Conservation (phyloP, 2,797 vertebrate species). For the Cryptoblepharus egeriae region DNA sequence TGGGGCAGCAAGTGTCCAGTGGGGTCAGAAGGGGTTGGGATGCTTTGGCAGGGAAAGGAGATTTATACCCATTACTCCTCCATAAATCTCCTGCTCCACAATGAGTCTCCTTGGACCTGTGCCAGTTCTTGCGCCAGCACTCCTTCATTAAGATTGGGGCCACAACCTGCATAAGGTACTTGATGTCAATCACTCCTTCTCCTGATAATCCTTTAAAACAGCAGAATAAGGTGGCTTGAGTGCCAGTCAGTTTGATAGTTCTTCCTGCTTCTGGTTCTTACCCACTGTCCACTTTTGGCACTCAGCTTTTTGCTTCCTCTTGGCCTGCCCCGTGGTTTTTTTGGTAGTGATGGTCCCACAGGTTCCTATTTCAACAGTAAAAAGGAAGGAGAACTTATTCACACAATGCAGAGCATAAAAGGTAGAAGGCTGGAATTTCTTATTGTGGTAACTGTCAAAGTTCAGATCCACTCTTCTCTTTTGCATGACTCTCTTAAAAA, state of each 20-base stretch:
- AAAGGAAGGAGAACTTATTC: background rate
- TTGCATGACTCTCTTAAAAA: background rate
- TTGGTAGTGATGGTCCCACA: slow-evolving; percentile 34
- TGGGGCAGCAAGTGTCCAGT: too few relatives aligned
- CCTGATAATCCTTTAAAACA: background rate
- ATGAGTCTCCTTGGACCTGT: too few relatives aligned
- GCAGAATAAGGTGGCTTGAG: background rate
- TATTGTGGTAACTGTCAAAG: background rate
- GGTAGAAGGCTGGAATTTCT: background rate
- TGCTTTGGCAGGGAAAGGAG: too few relatives aligned
- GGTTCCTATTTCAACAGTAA: slow-evolving; percentile 44
- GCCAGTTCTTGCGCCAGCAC: too few relatives aligned
- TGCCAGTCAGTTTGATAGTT: background rate
- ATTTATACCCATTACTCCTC: too few relatives aligned
- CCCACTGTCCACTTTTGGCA: slow-evolving; percentile 26
- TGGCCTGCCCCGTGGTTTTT: slow-evolving; percentile 72
- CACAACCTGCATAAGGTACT: background rate
- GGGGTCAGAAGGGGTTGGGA: background rate
- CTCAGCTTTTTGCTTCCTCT: slow-evolving; percentile 69
- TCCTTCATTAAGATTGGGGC: too few relatives aligned
- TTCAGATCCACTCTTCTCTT: background rate
- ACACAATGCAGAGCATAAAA: background rate
- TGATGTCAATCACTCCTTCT: background rate
- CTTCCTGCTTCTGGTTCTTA: slow-evolving; percentile 21
- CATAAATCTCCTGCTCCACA: too few relatives aligned